Evolutionary conservation across 2,888 invertebrate genomes (phyloP), one percentile per base, ranked within the genome.

Genomic region (Malthinus flaveolus): DNA sequence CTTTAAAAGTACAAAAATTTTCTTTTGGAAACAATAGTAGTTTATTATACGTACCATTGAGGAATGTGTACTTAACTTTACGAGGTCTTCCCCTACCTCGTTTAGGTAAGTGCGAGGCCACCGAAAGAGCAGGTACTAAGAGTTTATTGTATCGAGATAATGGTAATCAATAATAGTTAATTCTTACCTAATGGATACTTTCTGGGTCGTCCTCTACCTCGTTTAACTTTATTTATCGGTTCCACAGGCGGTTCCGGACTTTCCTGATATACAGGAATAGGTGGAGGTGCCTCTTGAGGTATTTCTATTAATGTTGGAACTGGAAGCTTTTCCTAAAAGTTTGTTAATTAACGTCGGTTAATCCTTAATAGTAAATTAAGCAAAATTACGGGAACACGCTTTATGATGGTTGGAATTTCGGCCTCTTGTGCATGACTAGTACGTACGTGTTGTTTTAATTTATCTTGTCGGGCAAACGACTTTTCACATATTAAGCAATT

Each of bases 381-480:
- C 44, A 44, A n/a, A n/a, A 13, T 13, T 42, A 42, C 39, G 15
- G 13, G 39, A 15, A 42, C n/a, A 3, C 23, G 39, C 10, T 23
- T 42, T 15, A 42, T 12, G 6, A 23, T 12, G 10, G 39, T 42
- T 15, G 39, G 39, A 15, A 42, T 42, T 15, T 42, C 23, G 15
- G 9, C 13, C 6, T 42, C 39, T 15, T 42, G 13, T 76, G 82
- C 78, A 66, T 85, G 85, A 71, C 83, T 82, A 65, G 84, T 84
- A 72, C 83, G 81, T 62, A 85, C 81, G 75, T 89, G 88, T 66
- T 88, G 85, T 62, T 88, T 85, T 68, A 89, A 79, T 71, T 89
- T 89, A 76, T 89, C 89, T 66, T 87, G 87, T 57, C 88, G 80
- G 13, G 88, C 87, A 78, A 89, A 89, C 66, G 86, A 85, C 53